phyloP scores from a whole-genome alignment of 2,113 vertebrate species.

The Bettongia penicillata region DNA sequence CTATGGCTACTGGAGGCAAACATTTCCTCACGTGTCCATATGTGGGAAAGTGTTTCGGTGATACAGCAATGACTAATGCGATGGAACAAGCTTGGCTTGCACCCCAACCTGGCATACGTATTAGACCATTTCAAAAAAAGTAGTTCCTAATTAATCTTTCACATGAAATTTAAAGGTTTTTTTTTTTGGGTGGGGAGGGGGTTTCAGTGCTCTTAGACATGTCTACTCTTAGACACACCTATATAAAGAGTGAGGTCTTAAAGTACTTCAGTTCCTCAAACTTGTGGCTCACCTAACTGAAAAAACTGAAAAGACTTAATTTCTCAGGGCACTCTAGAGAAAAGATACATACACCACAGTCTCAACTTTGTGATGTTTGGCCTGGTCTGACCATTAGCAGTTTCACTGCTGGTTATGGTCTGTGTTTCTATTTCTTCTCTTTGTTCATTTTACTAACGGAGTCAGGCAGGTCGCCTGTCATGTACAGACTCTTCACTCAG shows the following conservation, averaged over 20 bases:
- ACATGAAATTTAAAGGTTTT: constrained; percentile 29
- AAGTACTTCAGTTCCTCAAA: constrained; percentile 21
- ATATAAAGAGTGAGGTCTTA: constrained; percentile 46
- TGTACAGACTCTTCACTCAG: constrained; percentile 24
- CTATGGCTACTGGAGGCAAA: constrained; percentile 67
- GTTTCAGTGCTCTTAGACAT: constrained; percentile 51
- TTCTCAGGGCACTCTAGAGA: constrained; percentile 3
- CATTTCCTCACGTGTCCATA: constrained; percentile 73
- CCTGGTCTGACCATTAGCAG: constrained; percentile 18
- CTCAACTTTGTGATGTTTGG: constrained; percentile 51
- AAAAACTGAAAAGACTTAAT: constrained; percentile 57
- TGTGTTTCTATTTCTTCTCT: constrained; percentile 40
- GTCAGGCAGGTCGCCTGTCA: background rate
- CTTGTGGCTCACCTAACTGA: constrained; percentile 46
- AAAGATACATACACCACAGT: background rate
- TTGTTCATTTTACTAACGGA: constrained; percentile 28
- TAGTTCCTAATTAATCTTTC: constrained; percentile 61
- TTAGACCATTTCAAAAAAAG: constrained; percentile 47
- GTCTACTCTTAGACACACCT: background rate
- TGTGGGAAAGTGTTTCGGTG: constrained; percentile 47
- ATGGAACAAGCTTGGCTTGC: constrained; percentile 56
- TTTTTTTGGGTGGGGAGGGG: background rate
- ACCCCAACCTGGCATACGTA: constrained; percentile 65
- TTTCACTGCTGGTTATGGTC: background rate
- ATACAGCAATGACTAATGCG: constrained; percentile 62